These are phyloP conservation scores for Xiphydria camelus DNA, from an alignment of 2,888 invertebrate genomes.

Conservation along the genomic window DNA sequence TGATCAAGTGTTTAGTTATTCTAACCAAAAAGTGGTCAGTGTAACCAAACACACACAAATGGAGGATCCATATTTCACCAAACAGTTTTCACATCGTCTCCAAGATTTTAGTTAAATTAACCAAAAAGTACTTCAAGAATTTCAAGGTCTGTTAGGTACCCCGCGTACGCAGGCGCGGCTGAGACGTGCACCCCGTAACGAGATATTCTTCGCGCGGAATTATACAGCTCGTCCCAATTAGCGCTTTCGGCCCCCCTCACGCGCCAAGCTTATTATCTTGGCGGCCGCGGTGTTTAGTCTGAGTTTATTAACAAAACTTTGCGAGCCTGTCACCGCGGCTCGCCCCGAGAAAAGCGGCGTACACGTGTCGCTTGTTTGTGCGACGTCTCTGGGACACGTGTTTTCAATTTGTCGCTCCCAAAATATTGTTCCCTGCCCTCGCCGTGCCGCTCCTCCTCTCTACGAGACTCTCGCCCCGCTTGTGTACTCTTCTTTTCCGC, in stretches of 20 bases:
- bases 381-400: conserved; percentile 31
- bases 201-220: too few species aligned
- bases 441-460: conserved; percentile 36
- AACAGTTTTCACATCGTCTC: too few species aligned
- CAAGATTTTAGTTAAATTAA: too few species aligned
- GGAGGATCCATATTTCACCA: too few species aligned
- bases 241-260: too few species aligned
- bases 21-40: too few species aligned
- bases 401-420: conserved; percentile 37
- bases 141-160: too few species aligned
- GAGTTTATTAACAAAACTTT: conserved; percentile 32
- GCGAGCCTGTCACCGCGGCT: conserved; percentile 25
- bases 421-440: conserved; percentile 32
- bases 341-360: conserved; percentile 6
- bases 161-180: too few species aligned
- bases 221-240: conserved; percentile 29
- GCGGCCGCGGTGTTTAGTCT: conserved; percentile 16
- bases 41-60: too few species aligned
- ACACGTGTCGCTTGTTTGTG: conserved; percentile 25
- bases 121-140: too few species aligned
- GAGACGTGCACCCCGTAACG: too few species aligned
- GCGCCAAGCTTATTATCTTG: conserved; percentile 24
- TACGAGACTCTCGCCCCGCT: neutral
- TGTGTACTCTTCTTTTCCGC: neutral
- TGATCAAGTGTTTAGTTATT: too few species aligned